Percentiles rank a stretch among this genome's conserved stretches.
Evolutionary conservation across 1,140 invertebrate genomes (phyloP).

Genomic region (Sycophila sp.): DNA sequence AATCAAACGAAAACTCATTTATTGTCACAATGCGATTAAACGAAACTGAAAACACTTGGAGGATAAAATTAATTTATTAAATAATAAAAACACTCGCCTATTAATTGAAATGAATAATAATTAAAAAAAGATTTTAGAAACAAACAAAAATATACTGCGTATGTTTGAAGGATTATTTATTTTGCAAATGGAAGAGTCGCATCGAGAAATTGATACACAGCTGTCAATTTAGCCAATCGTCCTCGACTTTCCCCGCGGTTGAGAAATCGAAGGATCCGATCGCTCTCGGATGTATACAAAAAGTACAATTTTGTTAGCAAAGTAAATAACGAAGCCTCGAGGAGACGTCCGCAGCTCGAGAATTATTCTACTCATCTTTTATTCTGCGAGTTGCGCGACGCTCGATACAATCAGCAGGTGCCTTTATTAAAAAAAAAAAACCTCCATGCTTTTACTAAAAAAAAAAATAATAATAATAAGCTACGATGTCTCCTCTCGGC

Average conservation of each 20-base stretch:
- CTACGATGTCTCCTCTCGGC: no score
- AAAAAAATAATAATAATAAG: background rate
- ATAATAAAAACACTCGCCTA: constrained; percentile 1
- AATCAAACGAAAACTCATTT: constrained; percentile 5
- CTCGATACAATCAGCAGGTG: constrained; percentile 21
- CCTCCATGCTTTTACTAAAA: no score
- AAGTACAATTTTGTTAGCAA: constrained; percentile 31
- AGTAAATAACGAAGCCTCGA: constrained; percentile 22
- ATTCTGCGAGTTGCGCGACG: no score
- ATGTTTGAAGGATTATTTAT: constrained; percentile 24
- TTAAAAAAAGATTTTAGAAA: no score
- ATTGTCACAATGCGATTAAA: constrained; percentile 28
- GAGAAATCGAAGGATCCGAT: no score
- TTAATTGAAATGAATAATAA: constrained; percentile 19
- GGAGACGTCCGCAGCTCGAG: constrained; percentile 7
- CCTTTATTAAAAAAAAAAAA: no score
- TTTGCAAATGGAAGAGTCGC: constrained; percentile 29
- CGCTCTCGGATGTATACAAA: no score
- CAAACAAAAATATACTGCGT: no score
- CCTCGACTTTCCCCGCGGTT: no score
- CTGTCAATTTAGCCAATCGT: no score
- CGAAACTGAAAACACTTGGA: constrained; percentile 37
- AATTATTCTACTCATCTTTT: no score
- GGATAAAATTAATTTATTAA: background rate
- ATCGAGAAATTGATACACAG: background rate